Evolutionary conservation across 2,888 invertebrate genomes (phyloP).

Genomic region (Leucophora obtusa): DNA sequence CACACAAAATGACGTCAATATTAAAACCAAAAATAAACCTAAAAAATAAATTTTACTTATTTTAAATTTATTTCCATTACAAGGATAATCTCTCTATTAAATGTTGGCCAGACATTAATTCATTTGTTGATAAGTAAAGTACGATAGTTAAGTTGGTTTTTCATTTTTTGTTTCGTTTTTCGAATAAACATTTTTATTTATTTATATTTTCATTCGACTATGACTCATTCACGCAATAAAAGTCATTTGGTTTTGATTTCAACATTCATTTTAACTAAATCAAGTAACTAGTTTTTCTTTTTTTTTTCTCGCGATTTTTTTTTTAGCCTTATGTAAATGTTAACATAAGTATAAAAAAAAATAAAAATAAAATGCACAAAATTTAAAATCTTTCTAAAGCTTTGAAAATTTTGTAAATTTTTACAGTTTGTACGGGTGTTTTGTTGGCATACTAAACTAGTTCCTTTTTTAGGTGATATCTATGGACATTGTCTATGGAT

Average conservation of each 20-base stretch:
- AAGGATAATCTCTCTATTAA: slow-evolving; percentile 50
- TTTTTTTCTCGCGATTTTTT: background rate
- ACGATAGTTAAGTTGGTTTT: background rate
- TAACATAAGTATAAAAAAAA: slow-evolving; percentile 10
- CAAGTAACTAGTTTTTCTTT: slow-evolving; percentile 61
- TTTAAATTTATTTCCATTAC: background rate
- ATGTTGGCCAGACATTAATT: slow-evolving; percentile 29
- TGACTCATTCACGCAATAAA: slow-evolving; percentile 65
- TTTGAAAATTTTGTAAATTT: slow-evolving; percentile 31
- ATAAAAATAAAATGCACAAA: slow-evolving; percentile 19
- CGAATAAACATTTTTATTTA: slow-evolving; percentile 25
- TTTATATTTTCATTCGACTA: slow-evolving; percentile 41
- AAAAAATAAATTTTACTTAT: background rate
- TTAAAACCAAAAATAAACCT: too few relatives aligned
- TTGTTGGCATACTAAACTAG: slow-evolving; percentile 60
- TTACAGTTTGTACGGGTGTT: slow-evolving; percentile 45
- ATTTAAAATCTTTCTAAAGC: slow-evolving; percentile 44
- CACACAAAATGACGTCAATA: too few relatives aligned
- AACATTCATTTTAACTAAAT: slow-evolving; percentile 63
- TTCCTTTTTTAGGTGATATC: slow-evolving; percentile 47
- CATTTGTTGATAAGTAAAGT: background rate
- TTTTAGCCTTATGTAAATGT: slow-evolving; percentile 52
- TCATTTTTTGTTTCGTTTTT: background rate
- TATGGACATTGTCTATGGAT: slow-evolving; percentile 40
- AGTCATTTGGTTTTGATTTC: slow-evolving; percentile 64